These are phyloP conservation scores for Thereva unica DNA, from an alignment of 2,888 invertebrate species.

Conservation along the genomic window DNA sequence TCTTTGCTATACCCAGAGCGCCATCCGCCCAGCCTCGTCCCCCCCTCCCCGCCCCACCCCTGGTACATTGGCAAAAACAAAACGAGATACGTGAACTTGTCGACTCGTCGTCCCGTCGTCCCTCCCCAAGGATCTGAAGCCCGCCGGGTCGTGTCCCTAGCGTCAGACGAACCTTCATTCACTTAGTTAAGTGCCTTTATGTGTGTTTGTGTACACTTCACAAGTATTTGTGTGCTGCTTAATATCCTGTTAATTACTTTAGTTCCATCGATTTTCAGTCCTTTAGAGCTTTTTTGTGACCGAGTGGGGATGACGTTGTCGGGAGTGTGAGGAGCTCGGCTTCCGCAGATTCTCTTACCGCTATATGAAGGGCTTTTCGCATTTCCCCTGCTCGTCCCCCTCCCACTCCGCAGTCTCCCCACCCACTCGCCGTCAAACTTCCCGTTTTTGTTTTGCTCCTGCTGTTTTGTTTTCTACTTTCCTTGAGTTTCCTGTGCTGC, in stretches of 20 bases:
- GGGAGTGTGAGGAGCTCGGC: neutral
- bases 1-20: constrained; percentile 22
- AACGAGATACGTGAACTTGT: too few relatives aligned
- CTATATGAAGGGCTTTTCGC: constrained; percentile 22
- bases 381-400: neutral
- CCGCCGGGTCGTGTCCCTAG: constrained; percentile 4
- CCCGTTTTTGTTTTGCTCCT: constrained; percentile 27
- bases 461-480: constrained; percentile 31
- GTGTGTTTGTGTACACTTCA: constrained; percentile 22
- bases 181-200: neutral
- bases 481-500: constrained; percentile 27
- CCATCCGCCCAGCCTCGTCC: constrained; percentile 22
- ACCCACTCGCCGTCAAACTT: neutral
- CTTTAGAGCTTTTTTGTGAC: constrained; percentile 38
- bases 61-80: neutral
- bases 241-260: constrained; percentile 43
- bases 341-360: constrained; percentile 1
- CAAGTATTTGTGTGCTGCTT: constrained; percentile 39
- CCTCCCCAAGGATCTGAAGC: neutral
- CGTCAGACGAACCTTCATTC: constrained; percentile 19
- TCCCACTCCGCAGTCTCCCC: neutral
- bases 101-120: neutral
- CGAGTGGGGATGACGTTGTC: neutral
- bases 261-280: constrained; percentile 42
- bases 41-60: neutral